Conservation (phyloP, 2,888 invertebrate genomes). For the Tolmerus cingulatus region DNA sequence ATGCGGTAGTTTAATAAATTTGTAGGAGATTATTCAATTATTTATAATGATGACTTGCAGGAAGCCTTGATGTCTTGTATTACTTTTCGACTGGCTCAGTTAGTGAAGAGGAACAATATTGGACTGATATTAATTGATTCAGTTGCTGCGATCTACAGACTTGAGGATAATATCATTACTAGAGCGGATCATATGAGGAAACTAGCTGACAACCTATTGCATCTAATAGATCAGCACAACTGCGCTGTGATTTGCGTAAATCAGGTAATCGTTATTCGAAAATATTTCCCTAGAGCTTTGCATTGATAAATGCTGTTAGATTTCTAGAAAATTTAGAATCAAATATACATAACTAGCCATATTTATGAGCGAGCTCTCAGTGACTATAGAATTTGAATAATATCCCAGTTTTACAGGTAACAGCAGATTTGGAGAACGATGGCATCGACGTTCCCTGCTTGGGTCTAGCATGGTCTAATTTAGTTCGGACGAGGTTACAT, state of each 20-base stretch:
- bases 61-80: slow-evolving; percentile 68
- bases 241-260: slow-evolving; percentile 74
- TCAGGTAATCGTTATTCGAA: slow-evolving; percentile 67
- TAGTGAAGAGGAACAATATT: slow-evolving; percentile 66
- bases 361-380: too few species aligned
- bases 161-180: slow-evolving; percentile 63
- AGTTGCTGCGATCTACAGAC: slow-evolving; percentile 75
- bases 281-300: background rate
- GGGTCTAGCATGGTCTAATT: slow-evolving; percentile 73
- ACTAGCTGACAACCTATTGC: slow-evolving; percentile 68
- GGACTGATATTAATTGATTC: slow-evolving; percentile 77
- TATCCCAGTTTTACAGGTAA: slow-evolving; percentile 55
- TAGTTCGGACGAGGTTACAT: slow-evolving; percentile 69
- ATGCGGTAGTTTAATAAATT: slow-evolving; percentile 57
- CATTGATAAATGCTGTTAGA: background rate
- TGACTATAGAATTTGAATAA: background rate
- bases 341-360: too few species aligned
- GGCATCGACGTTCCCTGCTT: slow-evolving; percentile 67
- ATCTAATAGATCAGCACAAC: slow-evolving; percentile 66
- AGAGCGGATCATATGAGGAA: slow-evolving; percentile 68
- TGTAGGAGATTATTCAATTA: background rate
- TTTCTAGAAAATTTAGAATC: background rate
- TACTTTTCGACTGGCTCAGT: slow-evolving; percentile 65
- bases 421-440: slow-evolving; percentile 56
- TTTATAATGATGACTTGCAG: slow-evolving; percentile 57